phyloP scores from a whole-genome alignment of 2,113 vertebrate genomes.

The Copsychus sechellarum region DNA sequence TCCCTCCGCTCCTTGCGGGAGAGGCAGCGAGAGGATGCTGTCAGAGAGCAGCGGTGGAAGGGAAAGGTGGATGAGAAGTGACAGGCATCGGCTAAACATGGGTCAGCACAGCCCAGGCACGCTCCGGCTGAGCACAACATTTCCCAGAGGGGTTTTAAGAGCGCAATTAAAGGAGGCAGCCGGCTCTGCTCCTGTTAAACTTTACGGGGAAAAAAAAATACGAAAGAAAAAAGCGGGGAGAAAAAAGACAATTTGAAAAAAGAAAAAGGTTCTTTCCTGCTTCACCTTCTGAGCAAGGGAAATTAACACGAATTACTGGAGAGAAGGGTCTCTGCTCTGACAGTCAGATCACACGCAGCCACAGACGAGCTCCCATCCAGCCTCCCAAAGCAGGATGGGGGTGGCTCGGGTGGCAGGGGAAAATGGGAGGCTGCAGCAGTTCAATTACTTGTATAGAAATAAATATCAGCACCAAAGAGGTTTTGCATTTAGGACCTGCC shows the following conservation, averaged over 20 bases:
- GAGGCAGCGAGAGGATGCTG: slow-evolving; percentile 1
- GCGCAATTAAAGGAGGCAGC: slow-evolving; percentile 1
- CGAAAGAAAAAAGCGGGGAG: fast-evolving
- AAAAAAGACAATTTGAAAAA: no score
- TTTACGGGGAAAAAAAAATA: fast-evolving
- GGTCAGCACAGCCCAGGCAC: background rate
- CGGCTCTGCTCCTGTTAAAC: background rate
- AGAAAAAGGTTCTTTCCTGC: background rate
- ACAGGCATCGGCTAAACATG: slow-evolving; percentile 35
- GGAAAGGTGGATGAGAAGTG: slow-evolving; percentile 34
- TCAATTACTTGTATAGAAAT: background rate
- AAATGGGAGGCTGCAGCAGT: background rate
- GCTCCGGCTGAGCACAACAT: slow-evolving; percentile 7
- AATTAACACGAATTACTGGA: background rate
- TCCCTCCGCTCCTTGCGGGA: background rate
- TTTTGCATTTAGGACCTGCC: background rate
- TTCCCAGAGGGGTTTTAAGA: slow-evolving; percentile 32
- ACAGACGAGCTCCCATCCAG: background rate
- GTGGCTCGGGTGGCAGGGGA: fast-evolving
- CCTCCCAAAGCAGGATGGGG: background rate
- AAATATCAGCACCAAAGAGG: background rate
- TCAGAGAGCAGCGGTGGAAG: background rate
- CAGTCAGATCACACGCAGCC: background rate
- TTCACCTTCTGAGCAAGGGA: background rate
- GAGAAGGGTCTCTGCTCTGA: background rate